phyloP scores from a whole-genome alignment of 1,140 invertebrate species.

The Lethocerus indicus region DNA sequence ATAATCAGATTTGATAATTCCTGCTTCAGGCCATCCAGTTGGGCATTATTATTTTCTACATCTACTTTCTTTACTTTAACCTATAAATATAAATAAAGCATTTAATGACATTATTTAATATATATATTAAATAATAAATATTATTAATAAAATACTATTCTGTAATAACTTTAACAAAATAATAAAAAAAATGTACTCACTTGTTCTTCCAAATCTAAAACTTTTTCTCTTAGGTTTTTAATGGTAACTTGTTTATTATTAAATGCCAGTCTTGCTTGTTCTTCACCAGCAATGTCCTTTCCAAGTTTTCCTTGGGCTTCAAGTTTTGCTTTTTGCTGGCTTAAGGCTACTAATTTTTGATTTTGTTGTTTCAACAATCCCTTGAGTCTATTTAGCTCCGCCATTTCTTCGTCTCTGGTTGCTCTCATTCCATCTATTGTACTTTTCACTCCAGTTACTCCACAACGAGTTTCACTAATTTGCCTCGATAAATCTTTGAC shows the following conservation, averaged over 20 bases:
- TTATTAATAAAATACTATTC: background rate
- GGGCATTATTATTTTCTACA: slow-evolving; percentile 64
- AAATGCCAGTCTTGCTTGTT: slow-evolving; percentile 49
- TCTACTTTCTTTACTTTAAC: slow-evolving; percentile 62
- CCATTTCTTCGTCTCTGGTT: slow-evolving; percentile 46
- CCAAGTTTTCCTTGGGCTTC: slow-evolving; percentile 56
- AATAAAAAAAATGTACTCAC: slow-evolving; percentile 21
- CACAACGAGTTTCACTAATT: slow-evolving; percentile 72
- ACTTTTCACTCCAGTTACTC: slow-evolving; percentile 81
- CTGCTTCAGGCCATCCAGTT: slow-evolving; percentile 49
- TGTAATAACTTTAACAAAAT: background rate
- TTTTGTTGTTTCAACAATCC: slow-evolving; percentile 67
- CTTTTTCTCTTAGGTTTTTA: slow-evolving; percentile 68
- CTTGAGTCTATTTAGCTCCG: slow-evolving; percentile 37
- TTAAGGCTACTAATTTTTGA: slow-evolving; percentile 44
- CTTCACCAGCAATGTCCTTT: slow-evolving; percentile 34
- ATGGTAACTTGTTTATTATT: slow-evolving; percentile 69
- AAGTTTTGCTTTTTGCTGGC: slow-evolving; percentile 66
- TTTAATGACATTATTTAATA: no score
- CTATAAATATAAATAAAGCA: slow-evolving; percentile 22
- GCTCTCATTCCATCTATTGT: slow-evolving; percentile 92
- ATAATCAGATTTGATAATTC: slow-evolving; percentile 34
- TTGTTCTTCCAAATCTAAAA: slow-evolving; percentile 40
- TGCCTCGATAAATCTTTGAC: slow-evolving; percentile 73
- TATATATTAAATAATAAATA: slow-evolving; percentile 4